phyloP scores from a whole-genome alignment of 1,140 invertebrate genomes.

The Brachystomella parvula region DNA sequence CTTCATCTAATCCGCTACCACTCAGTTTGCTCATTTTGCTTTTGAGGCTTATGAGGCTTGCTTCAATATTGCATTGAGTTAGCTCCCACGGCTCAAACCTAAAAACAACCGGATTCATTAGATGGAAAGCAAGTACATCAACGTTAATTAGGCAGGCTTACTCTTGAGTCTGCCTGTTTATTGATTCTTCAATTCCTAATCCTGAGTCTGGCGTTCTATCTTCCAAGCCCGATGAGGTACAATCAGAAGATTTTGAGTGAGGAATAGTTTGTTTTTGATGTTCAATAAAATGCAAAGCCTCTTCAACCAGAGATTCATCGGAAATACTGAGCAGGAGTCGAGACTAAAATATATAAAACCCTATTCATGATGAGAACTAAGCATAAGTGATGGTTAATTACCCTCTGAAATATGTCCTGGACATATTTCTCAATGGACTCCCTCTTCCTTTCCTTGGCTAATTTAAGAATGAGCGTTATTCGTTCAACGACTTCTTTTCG shows the following conservation, averaged over 20 bases:
- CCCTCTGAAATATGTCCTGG: slow-evolving; percentile 66
- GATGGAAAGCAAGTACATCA: neutral
- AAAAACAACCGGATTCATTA: neutral
- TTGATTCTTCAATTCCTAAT: slow-evolving; percentile 32
- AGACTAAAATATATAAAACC: slow-evolving; percentile 47
- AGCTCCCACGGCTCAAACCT: slow-evolving; percentile 75
- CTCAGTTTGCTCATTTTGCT: slow-evolving; percentile 29
- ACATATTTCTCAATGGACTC: slow-evolving; percentile 66
- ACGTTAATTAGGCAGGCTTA: neutral
- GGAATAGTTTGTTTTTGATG: slow-evolving; percentile 50
- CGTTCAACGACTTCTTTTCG: slow-evolving; percentile 62
- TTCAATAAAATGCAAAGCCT: slow-evolving; percentile 71
- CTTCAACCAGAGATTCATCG: slow-evolving; percentile 74
- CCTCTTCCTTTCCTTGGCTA: slow-evolving; percentile 62
- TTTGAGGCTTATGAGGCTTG: slow-evolving; percentile 36
- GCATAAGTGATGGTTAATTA: slow-evolving; percentile 32
- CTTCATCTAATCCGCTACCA: slow-evolving; percentile 42
- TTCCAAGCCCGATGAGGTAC: slow-evolving; percentile 11
- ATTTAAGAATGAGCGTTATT: slow-evolving; percentile 63
- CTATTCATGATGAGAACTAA: neutral
- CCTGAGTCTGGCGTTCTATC: slow-evolving; percentile 35
- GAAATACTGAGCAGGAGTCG: slow-evolving; percentile 68
- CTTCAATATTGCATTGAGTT: slow-evolving; percentile 75
- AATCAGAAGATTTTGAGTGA: slow-evolving; percentile 25
- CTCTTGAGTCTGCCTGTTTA: slow-evolving; percentile 62